Conservation (phyloP, 2,888 invertebrate species). For the Hemithea aestivaria region DNA sequence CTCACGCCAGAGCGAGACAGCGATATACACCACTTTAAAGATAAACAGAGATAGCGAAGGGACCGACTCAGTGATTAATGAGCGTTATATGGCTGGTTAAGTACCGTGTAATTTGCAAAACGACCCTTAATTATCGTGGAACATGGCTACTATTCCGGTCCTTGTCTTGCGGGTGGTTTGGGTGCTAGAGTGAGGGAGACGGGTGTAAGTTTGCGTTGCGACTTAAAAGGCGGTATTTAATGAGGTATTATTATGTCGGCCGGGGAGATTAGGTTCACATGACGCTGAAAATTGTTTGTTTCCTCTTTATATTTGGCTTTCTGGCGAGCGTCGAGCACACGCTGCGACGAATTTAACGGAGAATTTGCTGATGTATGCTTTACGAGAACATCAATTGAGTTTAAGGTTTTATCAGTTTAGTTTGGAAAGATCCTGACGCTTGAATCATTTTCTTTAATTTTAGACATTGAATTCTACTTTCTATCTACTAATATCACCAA, state of each 20-base stretch:
- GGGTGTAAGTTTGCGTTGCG: constrained; percentile 47
- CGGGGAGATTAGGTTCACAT: constrained; percentile 73
- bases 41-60: constrained; percentile 46
- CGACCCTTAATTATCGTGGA: constrained; percentile 83
- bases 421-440: too few relatives aligned
- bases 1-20: constrained; percentile 43
- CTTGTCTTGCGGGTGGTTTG: constrained; percentile 44
- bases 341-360: constrained; percentile 39
- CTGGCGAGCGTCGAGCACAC: constrained; percentile 31
- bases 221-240: constrained; percentile 73
- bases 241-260: constrained; percentile 77
- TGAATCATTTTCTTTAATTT: too few relatives aligned
- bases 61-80: constrained; percentile 80
- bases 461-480: too few relatives aligned
- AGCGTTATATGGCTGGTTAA: constrained; percentile 84
- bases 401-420: constrained; percentile 2
- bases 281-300: constrained; percentile 64
- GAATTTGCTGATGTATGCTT: constrained; percentile 6
- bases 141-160: constrained; percentile 69
- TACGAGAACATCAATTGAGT: constrained; percentile 7
- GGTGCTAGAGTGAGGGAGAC: constrained; percentile 45
- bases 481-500: too few relatives aligned
- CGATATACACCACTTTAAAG: constrained; percentile 18
- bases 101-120: constrained; percentile 88
- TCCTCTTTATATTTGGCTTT: constrained; percentile 74